Evolutionary conservation across 1,140 invertebrate species (phyloP).

Genomic region (Ectropis grisescens): DNA sequence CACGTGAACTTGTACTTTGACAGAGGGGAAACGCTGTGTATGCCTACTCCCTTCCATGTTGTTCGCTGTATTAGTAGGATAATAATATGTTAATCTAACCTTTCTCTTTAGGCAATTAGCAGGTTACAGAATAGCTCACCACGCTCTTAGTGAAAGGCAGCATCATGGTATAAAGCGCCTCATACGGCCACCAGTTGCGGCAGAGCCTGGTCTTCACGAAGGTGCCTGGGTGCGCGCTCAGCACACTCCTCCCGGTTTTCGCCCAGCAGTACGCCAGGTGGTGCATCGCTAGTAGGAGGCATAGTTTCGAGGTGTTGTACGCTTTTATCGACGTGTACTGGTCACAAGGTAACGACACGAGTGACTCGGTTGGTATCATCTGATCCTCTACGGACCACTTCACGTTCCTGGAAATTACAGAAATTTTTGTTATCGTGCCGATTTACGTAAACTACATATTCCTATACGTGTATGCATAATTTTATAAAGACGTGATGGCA

Average conservation of each 20-base stretch:
- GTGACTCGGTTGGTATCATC: conserved; percentile 65
- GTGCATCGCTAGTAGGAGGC: conserved; percentile 86
- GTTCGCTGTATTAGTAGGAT: no score
- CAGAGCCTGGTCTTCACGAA: conserved; percentile 84
- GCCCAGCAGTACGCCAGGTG: conserved; percentile 76
- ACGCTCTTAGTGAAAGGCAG: conserved; percentile 95
- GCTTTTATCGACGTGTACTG: conserved; percentile 85
- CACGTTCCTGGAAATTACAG: conserved; percentile 79
- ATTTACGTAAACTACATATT: no score
- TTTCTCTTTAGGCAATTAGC: no score
- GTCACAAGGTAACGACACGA: conserved; percentile 66
- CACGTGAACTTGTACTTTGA: no score
- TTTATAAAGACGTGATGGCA: no score
- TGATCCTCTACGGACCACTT: conserved; percentile 60
- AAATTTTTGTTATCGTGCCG: no score
- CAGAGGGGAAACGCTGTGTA: no score
- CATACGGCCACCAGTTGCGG: conserved; percentile 87
- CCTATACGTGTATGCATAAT: no score
- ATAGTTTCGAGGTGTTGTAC: conserved; percentile 94
- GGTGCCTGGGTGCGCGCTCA: conserved; percentile 94
- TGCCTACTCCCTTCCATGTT: no score
- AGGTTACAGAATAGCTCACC: no score
- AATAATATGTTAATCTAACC: no score
- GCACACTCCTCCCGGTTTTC: conserved; percentile 77
- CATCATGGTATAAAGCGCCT: conserved; percentile 81